These are phyloP conservation scores for Esperia sulphurella DNA, from an alignment of 2,888 invertebrate species.

Conservation along the genomic window DNA sequence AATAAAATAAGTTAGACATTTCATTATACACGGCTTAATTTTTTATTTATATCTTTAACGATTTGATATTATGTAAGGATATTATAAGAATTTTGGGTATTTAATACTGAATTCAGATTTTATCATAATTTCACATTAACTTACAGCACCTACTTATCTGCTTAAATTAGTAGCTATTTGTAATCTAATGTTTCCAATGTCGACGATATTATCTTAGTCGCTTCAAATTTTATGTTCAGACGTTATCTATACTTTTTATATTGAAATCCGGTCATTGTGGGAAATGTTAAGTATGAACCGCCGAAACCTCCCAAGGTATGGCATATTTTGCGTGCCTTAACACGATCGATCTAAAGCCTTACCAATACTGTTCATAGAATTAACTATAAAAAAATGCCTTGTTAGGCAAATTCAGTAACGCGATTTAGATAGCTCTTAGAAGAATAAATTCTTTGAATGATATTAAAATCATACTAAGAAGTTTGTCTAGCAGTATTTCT, in stretches of 20 bases:
- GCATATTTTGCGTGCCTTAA: conserved; percentile 39
- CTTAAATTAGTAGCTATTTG: conserved; percentile 5
- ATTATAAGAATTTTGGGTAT: conserved; percentile 1
- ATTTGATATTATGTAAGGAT: neutral
- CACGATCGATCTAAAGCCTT: conserved; percentile 34
- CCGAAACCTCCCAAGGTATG: conserved; percentile 42
- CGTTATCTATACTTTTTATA: conserved; percentile 15
- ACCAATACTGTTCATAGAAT: conserved; percentile 35
- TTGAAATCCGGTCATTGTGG: conserved; percentile 29
- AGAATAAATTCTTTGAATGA: too few relatives aligned
- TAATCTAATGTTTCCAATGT: conserved; percentile 5
- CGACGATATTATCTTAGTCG: conserved; percentile 4
- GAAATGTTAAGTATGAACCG: conserved; percentile 23
- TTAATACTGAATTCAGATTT: neutral
- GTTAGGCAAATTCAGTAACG: neutral
- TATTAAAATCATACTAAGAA: too few relatives aligned
- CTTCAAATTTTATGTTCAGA: neutral
- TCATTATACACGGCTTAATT: too few relatives aligned
- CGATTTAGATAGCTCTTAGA: too few relatives aligned
- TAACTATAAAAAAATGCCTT: conserved; percentile 22
- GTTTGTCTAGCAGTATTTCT: too few relatives aligned
- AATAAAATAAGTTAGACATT: too few relatives aligned
- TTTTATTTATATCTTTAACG: too few relatives aligned
- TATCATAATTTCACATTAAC: neutral
- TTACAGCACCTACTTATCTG: neutral